phyloP scores from a whole-genome alignment of 1,140 invertebrate genomes.

The Uloborus diversus region DNA sequence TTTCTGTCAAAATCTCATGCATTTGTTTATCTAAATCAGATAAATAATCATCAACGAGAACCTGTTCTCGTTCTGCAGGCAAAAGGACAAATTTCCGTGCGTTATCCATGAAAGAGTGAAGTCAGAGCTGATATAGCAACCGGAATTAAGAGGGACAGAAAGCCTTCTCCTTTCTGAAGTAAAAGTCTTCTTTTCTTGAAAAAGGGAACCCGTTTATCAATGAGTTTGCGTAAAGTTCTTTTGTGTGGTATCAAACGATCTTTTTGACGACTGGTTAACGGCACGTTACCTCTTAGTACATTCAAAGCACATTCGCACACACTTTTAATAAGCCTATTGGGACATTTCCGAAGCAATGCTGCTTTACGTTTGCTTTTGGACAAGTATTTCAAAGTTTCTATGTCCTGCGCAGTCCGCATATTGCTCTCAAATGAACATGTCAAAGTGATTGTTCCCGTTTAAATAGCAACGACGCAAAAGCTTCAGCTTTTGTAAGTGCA shows the following conservation, averaged over 20 bases:
- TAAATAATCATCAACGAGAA: not conserved
- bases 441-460: not conserved
- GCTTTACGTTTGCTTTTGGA: too few species aligned
- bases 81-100: not conserved
- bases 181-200: not conserved
- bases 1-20: not conserved
- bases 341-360: too few species aligned
- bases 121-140: not conserved
- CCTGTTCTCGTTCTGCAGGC: not conserved
- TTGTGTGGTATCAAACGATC: not conserved
- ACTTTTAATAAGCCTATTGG: too few species aligned
- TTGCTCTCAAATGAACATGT: not conserved
- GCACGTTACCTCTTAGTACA: not conserved
- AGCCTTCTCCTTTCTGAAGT: not conserved
- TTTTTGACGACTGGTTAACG: not conserved
- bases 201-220: not conserved
- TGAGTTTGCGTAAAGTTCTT: not conserved
- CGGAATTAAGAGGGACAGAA: not conserved
- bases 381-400: not conserved
- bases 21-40: conserved; percentile 5
- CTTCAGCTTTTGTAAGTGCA: too few species aligned
- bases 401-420: not conserved
- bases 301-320: too few species aligned
- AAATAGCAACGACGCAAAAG: too few species aligned
- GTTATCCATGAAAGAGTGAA: not conserved